Evolutionary conservation across 2,113 vertebrate species (phyloP), one percentile per base, ranked within the genome.

Genomic region (Orientallactaga bullata): DNA sequence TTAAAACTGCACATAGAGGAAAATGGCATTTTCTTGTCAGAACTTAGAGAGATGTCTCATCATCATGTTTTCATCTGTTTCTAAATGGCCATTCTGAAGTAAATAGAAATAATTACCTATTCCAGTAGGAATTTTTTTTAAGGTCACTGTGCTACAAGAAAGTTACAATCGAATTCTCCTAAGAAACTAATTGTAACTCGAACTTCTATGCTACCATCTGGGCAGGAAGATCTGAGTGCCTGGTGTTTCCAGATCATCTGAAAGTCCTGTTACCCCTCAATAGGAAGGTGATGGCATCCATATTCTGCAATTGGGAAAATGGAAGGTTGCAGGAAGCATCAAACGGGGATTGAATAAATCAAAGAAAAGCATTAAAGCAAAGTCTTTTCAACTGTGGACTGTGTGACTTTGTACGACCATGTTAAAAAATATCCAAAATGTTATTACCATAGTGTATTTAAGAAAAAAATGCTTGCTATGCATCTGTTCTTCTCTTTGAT

Each of bases 311-410:
- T 1, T 65, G 69, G 51, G 61, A 72, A 88, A 88, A 88, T 0
- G 61, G n/a, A 94, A 51, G 60, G 4, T 35, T 65, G 26, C 3
- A 79, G 58, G 16, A 81, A 93, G 32, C 88, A 82, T 28, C 32
- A 68, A 93, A 80, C 28, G 60, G 42, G 24, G 16, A 18, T 17
- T 7, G 13, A 68, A 26, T 20, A 96, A 77, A 80, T 81, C 61
- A 78, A 94, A 95, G 51, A 78, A 91, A 88, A 83, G 28, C 65
- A 90, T 85, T 80, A 91, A 84, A 78, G 37, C 28, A 72, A 88
- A 76, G 2, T 69, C 20, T 89, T 94, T 81, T 68, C 35, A 93
- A 82, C 26, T 76, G 51, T 72, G 68, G 61, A 78, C 28, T 35
- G 5, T 66, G 15, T 94, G 71, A 80, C 28, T 72, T 74, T 63